Base-by-base conservation (phyloP, 2,797 vertebrate species). In the Gallinago nigripennis region DNA sequence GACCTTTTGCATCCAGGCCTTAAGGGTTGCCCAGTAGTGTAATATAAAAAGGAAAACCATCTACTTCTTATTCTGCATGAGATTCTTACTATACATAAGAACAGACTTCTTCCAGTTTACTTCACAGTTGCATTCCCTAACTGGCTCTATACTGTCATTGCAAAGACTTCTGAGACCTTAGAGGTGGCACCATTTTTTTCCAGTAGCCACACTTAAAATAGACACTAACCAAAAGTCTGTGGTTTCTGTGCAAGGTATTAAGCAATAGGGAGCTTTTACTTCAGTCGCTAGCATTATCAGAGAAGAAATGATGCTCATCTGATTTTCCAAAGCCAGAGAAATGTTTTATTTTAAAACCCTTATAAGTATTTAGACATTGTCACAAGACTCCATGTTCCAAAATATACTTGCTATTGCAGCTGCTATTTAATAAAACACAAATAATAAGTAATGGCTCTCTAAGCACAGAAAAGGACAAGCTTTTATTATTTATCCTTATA, bases 331-430 rank as follows among this genome's bases (percentile, higher is more conserved):
- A 93, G 66, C 43, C 77, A 88, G 76, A 92, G 54, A 79, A 79
- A 75, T 56, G 56, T 81, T 96, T 93, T 81, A 64, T 92, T 92
- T 96, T 91, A 57, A 71, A 94, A 91, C 28, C 17, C 53, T 69
- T 85, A 5, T 39, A 50, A 91, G n/a, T 81, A 69, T 75, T 92
- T 94, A 72, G 46, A 75, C 65, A 69, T 86, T 83, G 82, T 92
- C 73, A 94, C 60, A 92, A 63, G 58, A 93, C 81, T 92, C 86
- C 43, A 31, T 58, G 10, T 81, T 92, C 61, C 50, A 80, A 94
- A 91, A 92, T 92, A 43, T 28, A 71, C 89, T 93, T 95, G 54
- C 51, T 87, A 35, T 87, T 93, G 76, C 79, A 88, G 46, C 58
- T 89, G 72, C 53, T 92, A 24, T 69, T 77, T 80, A 89, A 89